Percentiles rank a stretch among this genome's conserved stretches.
Evolutionary conservation across 1,140 invertebrate species (phyloP).

Genomic region (Drosophila malerkotliana): DNA sequence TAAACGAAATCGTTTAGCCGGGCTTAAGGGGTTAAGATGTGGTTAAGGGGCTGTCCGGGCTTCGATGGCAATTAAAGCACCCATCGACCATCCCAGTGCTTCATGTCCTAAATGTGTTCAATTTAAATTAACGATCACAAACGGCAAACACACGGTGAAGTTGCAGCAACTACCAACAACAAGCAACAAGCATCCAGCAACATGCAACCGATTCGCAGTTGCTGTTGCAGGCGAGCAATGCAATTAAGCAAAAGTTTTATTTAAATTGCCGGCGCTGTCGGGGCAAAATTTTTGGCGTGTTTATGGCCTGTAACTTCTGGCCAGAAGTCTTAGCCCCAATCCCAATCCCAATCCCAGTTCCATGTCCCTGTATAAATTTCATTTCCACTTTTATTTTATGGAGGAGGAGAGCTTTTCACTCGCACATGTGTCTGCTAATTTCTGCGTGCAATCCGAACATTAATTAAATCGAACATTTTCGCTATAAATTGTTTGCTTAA

Average conservation of each 20-base stretch:
- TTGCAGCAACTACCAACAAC: conserved; percentile 12
- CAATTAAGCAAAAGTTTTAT: conserved; percentile 82
- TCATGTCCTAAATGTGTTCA: conserved; percentile 81
- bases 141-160: conserved; percentile 32
- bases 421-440: conserved; percentile 79
- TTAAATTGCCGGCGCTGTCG: conserved; percentile 73
- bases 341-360: not conserved
- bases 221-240: conserved; percentile 62
- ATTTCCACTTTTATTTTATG: conserved; percentile 6
- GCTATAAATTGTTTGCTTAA: conserved; percentile 82
- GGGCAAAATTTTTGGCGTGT: conserved; percentile 46
- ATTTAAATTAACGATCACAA: conserved; percentile 81
- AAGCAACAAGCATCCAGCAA: not conserved
- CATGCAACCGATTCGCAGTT: conserved; percentile 21
- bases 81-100: conserved; percentile 31
- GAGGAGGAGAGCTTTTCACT: conserved; percentile 25
- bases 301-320: conserved; percentile 59
- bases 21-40: conserved; percentile 6
- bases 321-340: conserved; percentile 20
- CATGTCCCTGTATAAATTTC: not conserved
- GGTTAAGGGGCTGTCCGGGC: not conserved
- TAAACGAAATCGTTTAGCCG: conserved; percentile 78
- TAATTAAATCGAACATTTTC: conserved; percentile 79
- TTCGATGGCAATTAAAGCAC: conserved; percentile 69
- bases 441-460: conserved; percentile 79